A percentile compares a stretch with the other conserved stretches of the same genome.
Conservation (phyloP, 2,113 vertebrate genomes). For the Sialia sialis region DNA sequence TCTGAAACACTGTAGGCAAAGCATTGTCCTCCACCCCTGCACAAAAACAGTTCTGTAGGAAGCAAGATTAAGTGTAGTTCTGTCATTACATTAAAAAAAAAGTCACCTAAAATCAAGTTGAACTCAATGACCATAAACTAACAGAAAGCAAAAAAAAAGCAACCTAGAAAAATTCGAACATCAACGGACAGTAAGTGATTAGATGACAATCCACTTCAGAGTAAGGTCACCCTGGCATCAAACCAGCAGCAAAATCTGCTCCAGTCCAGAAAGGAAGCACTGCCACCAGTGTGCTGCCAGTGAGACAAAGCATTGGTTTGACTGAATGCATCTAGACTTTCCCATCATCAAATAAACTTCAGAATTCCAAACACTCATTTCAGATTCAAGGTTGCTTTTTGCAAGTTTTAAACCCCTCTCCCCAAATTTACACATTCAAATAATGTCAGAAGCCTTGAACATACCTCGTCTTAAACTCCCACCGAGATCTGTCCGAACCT, state of each 20-base stretch:
- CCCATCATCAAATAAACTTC: background rate
- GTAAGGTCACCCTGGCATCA: background rate
- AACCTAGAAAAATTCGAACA: background rate
- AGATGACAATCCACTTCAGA: background rate
- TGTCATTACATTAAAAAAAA: background rate
- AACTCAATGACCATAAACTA: background rate
- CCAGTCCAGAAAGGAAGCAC: background rate
- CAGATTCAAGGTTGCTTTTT: background rate
- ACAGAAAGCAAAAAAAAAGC: background rate
- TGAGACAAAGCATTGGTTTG: background rate
- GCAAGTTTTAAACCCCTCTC: background rate
- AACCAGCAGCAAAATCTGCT: background rate
- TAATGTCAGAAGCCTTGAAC: background rate
- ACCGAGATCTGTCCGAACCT: conserved; percentile 87
- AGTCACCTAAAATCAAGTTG: background rate
- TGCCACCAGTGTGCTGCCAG: background rate
- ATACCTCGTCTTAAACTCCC: conserved; percentile 82
- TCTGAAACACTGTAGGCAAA: background rate
- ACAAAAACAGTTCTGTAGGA: background rate
- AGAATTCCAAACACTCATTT: background rate
- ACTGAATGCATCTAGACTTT: background rate
- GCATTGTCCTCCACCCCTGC: background rate
- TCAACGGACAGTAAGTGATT: background rate
- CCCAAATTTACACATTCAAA: background rate
- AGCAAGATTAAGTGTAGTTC: background rate